These are phyloP conservation scores for Triops cancriformis DNA, from an alignment of 1,140 invertebrate species.

Conservation along the genomic window DNA sequence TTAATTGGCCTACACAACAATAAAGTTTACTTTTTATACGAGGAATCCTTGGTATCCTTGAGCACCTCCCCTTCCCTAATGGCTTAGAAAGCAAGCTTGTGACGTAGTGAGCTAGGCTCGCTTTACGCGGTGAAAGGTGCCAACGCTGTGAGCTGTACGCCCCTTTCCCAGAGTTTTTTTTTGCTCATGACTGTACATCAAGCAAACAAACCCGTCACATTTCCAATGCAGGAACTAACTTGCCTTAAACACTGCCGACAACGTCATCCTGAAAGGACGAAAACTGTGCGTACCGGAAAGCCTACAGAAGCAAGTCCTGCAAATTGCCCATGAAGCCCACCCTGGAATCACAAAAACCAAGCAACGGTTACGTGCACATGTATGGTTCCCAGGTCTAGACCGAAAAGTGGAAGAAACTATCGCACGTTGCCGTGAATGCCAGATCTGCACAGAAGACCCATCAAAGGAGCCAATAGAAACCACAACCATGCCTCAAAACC, in stretches of 20 bases:
- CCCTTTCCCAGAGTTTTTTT: too few species aligned
- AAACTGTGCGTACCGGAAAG: conserved; percentile 30
- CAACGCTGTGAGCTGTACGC: too few species aligned
- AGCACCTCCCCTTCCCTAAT: too few species aligned
- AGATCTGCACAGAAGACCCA: conserved; percentile 22
- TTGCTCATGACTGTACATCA: too few species aligned
- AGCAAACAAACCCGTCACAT: background rate
- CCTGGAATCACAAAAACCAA: conserved; percentile 33
- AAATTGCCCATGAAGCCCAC: conserved; percentile 31
- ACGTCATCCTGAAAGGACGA: background rate
- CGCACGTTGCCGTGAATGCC: conserved; percentile 33
- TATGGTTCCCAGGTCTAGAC: conserved; percentile 36
- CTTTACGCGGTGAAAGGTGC: too few species aligned
- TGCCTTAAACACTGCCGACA: background rate
- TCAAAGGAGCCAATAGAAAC: conserved; percentile 17
- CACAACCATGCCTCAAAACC: conserved; percentile 20
- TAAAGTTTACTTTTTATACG: too few species aligned
- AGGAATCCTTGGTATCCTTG: too few species aligned
- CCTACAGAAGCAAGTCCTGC: conserved; percentile 29
- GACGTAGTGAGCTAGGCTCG: too few species aligned
- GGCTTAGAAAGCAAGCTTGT: too few species aligned
- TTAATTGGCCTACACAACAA: too few species aligned
- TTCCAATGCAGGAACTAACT: conserved; percentile 9
- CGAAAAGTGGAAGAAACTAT: conserved; percentile 31
- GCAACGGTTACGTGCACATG: conserved; percentile 34